Percentiles rank a stretch among this genome's conserved stretches.
phyloP scores from a whole-genome alignment of 2,888 invertebrate species.

The Cheilosia vulpina region DNA sequence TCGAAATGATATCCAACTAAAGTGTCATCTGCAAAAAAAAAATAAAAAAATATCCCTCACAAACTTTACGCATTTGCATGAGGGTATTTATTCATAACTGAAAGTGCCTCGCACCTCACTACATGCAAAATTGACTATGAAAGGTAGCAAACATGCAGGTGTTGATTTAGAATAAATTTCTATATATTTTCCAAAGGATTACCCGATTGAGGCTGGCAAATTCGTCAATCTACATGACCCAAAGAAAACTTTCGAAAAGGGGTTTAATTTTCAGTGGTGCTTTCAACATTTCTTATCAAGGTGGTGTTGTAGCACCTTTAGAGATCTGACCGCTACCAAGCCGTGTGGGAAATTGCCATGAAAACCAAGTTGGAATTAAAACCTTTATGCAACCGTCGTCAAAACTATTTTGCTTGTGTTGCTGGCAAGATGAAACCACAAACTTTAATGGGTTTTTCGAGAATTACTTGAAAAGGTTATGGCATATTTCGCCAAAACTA shows the following conservation, averaged over 20 bases:
- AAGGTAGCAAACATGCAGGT: conserved; percentile 24
- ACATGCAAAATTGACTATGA: conserved; percentile 28
- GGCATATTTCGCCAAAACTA: conserved; percentile 12
- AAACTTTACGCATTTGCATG: conserved; percentile 2
- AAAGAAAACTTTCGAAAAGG: background rate
- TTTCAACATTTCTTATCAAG: background rate
- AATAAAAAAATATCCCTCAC: background rate
- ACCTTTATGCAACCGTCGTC: background rate
- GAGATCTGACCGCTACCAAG: background rate
- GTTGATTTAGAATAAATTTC: conserved; percentile 47
- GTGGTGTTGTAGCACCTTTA: background rate
- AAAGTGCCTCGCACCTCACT: conserved; percentile 26
- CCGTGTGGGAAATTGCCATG: background rate
- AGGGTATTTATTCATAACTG: conserved; percentile 1
- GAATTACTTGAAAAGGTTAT: conserved; percentile 25
- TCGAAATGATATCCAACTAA: conserved; percentile 26
- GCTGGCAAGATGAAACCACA: conserved; percentile 8
- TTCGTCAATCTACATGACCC: background rate
- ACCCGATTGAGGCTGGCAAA: conserved; percentile 23
- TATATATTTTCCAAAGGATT: conserved; percentile 38
- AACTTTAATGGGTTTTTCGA: conserved; percentile 18
- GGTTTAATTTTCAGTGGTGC: background rate
- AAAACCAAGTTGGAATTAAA: conserved; percentile 1
- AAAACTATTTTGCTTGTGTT: conserved; percentile 13
- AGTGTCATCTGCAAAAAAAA: conserved; percentile 7